A percentile compares a stretch with the other conserved stretches of the same genome.
Conservation (phyloP, 2,888 invertebrate species). For the Eilema depressum region DNA sequence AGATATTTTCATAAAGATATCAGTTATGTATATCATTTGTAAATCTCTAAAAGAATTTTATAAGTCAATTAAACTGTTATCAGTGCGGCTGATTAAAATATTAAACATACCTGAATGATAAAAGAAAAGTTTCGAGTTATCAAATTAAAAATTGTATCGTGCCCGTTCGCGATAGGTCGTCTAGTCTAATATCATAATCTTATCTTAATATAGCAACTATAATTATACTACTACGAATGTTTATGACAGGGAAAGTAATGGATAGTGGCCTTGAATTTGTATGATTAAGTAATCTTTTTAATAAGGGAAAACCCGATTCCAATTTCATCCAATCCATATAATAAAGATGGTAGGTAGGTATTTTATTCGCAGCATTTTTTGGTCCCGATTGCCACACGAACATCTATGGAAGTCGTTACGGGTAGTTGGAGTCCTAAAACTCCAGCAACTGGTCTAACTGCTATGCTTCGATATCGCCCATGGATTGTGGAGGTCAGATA, state of each 20-base stretch:
- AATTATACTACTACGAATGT: neutral
- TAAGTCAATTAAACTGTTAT: constrained; percentile 1
- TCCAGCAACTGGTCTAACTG: no score
- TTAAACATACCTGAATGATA: constrained; percentile 8
- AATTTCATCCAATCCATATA: neutral
- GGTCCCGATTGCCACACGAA: no score
- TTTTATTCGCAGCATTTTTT: no score
- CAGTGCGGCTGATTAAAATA: neutral
- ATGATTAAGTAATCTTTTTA: neutral
- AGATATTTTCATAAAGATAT: no score
- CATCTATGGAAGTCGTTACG: no score
- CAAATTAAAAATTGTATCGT: constrained; percentile 23
- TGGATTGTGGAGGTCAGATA: no score
- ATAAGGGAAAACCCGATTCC: neutral
- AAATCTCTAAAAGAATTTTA: constrained; percentile 3
- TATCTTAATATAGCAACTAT: constrained; percentile 8
- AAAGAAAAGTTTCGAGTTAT: constrained; percentile 5
- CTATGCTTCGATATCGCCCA: no score
- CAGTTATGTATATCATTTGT: neutral
- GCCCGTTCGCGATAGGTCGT: constrained; percentile 29
- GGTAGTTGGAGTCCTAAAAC: no score
- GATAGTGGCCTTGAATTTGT: constrained; percentile 7
- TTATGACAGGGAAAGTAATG: neutral
- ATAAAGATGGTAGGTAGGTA: no score
- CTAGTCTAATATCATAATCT: constrained; percentile 16